Base-by-base conservation (phyloP, 2,797 vertebrate species). In the Hoplostethus mediterraneus region DNA sequence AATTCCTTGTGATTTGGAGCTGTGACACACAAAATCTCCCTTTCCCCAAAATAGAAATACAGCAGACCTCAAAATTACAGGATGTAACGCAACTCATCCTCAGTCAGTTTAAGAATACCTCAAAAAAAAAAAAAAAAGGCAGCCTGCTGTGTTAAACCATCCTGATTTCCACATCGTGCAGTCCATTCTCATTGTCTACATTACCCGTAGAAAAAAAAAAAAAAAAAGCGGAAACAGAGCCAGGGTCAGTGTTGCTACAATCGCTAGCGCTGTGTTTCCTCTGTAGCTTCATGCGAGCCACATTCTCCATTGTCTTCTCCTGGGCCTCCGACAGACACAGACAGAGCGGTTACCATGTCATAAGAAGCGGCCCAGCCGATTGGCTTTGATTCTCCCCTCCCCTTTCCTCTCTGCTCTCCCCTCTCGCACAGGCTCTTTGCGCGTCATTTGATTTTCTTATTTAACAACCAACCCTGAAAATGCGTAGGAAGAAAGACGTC, bases 391-490 rank as follows among this genome's bases (percentile, higher is more conserved):
- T 90, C 77, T 73, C 79, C 80, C 91, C 89, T 87, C 89, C 89
- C 87, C 81, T 84, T 86, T 82, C 89, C 88, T 82, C 80, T 57
- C 73, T 65, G 62, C 84, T 83, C 89, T 79, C 77, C 81, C 73
- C 80, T 77, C 77, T 77, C 63, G 60, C 86, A 76, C 81, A 88
- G 82, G 73, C 90, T 92, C 92, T 92, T 90, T 93, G 88, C 84
- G 73, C 92, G 93, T 95, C 94, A 94, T 93, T 92, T 93, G 91
- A 95, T 94, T 94, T 95, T 94, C 94, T 95, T 95, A 94, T 94
- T 95, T 95, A 95, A 95, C 94, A 95, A 94, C 92, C 93, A 94
- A 93, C 89, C 91, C 95, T 93, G 93, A 94, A 95, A 94, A 94
- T 89, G 93, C 93, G 93, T 94, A 94, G 94, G 93, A 94, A 93